These are phyloP conservation scores for Rousettus madagascariensis DNA, from an alignment of 2,797 vertebrate species.

Conservation along the genomic window DNA sequence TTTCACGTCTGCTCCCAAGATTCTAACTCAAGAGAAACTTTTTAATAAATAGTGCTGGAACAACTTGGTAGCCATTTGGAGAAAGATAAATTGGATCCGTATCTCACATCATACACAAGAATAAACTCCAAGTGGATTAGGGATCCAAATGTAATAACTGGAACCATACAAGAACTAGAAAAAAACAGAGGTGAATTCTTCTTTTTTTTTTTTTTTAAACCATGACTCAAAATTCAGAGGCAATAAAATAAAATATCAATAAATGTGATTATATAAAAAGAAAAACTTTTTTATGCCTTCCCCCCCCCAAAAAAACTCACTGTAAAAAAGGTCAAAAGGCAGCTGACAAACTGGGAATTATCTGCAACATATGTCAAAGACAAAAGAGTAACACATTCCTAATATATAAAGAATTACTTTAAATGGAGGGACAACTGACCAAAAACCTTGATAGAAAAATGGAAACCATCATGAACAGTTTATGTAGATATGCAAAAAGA, in stretches of 20 bases:
- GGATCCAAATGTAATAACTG: not conserved
- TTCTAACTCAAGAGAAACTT: not conserved
- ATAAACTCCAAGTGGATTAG: not conserved
- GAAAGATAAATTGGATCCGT: not conserved
- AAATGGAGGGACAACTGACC: not conserved
- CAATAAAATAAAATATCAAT: not conserved
- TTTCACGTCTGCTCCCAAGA: not conserved
- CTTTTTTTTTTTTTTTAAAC: slow-evolving; percentile 42
- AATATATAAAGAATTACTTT: not conserved
- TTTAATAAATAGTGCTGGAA: too few species aligned
- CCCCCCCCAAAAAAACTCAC: not conserved
- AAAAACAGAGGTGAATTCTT: not conserved
- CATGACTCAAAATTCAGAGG: not conserved
- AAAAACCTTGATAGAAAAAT: not conserved
- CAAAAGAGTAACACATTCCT: not conserved
- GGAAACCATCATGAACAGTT: not conserved
- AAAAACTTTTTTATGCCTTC: not conserved
- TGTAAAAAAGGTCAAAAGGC: not conserved
- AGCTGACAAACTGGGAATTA: not conserved
- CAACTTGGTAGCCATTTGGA: too few species aligned
- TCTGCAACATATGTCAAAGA: not conserved
- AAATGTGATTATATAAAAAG: not conserved
- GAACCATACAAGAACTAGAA: not conserved
- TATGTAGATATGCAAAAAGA: not conserved
- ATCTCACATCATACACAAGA: not conserved